Percentiles rank a stretch among this genome's conserved stretches.
phyloP scores from a whole-genome alignment of 2,797 vertebrate genomes.

The Botia kubotai region DNA sequence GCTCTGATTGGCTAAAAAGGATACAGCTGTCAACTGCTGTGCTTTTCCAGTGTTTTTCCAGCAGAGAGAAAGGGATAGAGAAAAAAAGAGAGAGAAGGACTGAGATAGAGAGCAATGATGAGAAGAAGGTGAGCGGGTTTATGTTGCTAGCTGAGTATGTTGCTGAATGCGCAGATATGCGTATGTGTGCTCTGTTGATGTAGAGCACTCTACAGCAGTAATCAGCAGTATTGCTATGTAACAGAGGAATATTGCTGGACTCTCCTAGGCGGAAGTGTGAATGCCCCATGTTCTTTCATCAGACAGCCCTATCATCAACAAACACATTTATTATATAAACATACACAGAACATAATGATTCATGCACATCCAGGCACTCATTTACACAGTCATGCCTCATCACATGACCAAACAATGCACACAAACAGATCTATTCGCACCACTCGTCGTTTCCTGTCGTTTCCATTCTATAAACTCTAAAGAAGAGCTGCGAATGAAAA shows the following conservation, averaged over 20 bases:
- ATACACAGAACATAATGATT: constrained; percentile 22
- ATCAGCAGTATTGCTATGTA: constrained; percentile 42
- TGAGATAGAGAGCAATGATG: constrained; percentile 14
- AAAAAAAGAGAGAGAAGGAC: neutral
- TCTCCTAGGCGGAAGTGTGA: neutral
- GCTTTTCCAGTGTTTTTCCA: constrained; percentile 71
- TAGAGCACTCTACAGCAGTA: neutral
- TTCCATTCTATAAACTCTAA: constrained; percentile 17
- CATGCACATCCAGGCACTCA: constrained; percentile 12
- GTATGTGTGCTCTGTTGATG: constrained; percentile 27
- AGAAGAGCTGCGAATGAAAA: constrained; percentile 49
- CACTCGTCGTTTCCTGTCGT: constrained; percentile 15
- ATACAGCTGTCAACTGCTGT: constrained; percentile 78
- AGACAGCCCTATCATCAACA: constrained; percentile 19
- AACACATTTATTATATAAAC: constrained; percentile 16
- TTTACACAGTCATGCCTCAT: constrained; percentile 18
- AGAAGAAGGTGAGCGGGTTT: constrained; percentile 36
- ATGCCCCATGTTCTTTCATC: neutral
- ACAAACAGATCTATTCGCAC: constrained; percentile 9
- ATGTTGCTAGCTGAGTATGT: constrained; percentile 37
- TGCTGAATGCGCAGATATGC: constrained; percentile 51
- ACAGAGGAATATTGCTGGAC: constrained; percentile 3
- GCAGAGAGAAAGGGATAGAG: constrained; percentile 18
- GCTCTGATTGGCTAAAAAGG: constrained; percentile 75
- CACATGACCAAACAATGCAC: constrained; percentile 16